Conservation (phyloP, 1,140 invertebrate genomes). For the Hylyphantes graminicola region DNA sequence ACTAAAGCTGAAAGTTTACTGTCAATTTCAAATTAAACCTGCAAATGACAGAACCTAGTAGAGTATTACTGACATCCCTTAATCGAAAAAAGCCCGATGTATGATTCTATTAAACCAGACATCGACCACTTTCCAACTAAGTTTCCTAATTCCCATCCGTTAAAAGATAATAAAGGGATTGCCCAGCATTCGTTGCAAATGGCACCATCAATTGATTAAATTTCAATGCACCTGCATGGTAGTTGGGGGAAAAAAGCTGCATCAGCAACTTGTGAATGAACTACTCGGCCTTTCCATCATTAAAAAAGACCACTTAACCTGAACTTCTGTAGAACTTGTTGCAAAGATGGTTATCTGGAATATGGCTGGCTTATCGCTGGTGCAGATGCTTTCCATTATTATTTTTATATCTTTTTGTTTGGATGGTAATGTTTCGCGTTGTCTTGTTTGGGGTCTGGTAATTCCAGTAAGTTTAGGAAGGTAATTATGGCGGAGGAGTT, state of each 20-base stretch:
- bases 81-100: too few relatives aligned
- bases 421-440: not conserved
- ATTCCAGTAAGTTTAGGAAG: slow-evolving; percentile 19
- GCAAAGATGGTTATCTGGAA: slow-evolving; percentile 42
- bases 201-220: slow-evolving; percentile 49
- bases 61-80: too few relatives aligned
- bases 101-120: too few relatives aligned
- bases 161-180: not conserved
- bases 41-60: too few relatives aligned
- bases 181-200: not conserved
- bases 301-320: slow-evolving; percentile 36
- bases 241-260: not conserved
- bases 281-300: slow-evolving; percentile 3
- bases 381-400: slow-evolving; percentile 8
- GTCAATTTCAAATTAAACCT: too few relatives aligned
- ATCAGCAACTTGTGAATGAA: slow-evolving; percentile 2
- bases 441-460: slow-evolving; percentile 6
- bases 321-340: slow-evolving; percentile 8
- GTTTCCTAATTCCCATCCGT: too few relatives aligned
- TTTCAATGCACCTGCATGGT: slow-evolving; percentile 43
- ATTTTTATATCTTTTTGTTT: not conserved
- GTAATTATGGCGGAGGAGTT: slow-evolving; percentile 7
- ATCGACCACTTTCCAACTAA: too few relatives aligned
- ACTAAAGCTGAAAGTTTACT: too few relatives aligned
- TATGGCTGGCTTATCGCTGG: slow-evolving; percentile 34